Percentiles rank a stretch among this genome's conserved stretches.
phyloP scores from a whole-genome alignment of 2,888 invertebrate genomes.

The Nomada fabriciana region DNA sequence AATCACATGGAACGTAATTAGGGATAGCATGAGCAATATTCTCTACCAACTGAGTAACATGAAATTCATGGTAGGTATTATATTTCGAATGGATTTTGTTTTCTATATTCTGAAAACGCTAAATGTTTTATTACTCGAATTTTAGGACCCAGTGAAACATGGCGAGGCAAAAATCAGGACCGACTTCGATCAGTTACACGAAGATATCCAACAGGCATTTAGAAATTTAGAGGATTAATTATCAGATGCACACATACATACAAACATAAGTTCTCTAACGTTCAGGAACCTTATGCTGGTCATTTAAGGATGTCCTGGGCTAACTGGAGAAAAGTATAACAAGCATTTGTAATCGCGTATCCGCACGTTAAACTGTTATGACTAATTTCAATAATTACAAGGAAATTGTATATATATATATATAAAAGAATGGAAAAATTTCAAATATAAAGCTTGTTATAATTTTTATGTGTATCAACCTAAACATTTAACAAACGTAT shows the following conservation, averaged over 20 bases:
- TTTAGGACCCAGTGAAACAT: constrained; percentile 97
- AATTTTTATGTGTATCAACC: constrained; percentile 44
- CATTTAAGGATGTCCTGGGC: constrained; percentile 73
- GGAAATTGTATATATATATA: constrained; percentile 58
- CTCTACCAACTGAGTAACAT: constrained; percentile 99
- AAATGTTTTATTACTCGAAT: background rate
- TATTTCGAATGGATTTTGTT: background rate
- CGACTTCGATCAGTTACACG: constrained; percentile 98
- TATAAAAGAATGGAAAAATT: constrained; percentile 32
- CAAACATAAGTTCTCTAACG: constrained; percentile 55
- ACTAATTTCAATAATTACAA: constrained; percentile 29
- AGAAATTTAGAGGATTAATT: constrained; percentile 98
- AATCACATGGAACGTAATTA: constrained; percentile 98
- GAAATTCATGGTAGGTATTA: constrained; percentile 95
- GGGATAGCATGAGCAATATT: constrained; percentile 98
- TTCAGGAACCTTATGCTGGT: constrained; percentile 62
- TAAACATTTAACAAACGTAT: constrained; percentile 32
- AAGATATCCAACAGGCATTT: constrained; percentile 98
- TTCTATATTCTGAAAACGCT: background rate
- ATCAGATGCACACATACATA: constrained; percentile 45
- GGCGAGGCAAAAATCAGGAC: constrained; percentile 98
- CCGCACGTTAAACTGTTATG: constrained; percentile 45
- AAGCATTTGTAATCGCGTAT: constrained; percentile 48
- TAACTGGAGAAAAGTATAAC: constrained; percentile 32
- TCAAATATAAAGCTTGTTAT: constrained; percentile 45